A percentile compares a stretch with the other conserved stretches of the same genome.
phyloP scores from a whole-genome alignment of 2,888 invertebrate genomes.

The Neelides folsomi region DNA sequence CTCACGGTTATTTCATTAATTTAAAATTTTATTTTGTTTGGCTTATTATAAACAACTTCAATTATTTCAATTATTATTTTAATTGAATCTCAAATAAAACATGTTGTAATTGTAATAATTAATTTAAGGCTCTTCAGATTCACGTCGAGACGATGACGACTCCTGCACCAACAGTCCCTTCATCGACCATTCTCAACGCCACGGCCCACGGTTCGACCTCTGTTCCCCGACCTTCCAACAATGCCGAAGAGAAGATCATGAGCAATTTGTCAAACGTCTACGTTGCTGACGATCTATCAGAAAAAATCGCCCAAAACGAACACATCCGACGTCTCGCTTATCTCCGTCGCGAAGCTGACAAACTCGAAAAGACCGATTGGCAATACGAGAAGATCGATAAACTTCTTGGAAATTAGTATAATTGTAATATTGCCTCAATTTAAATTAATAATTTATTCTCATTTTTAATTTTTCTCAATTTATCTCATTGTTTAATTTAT shows the following conservation, averaged over 20 bases:
- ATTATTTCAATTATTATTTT: too few species aligned
- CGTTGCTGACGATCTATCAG: conserved; percentile 20
- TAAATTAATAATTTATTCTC: not conserved
- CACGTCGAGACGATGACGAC: too few species aligned
- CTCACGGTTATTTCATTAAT: too few species aligned
- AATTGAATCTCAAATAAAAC: too few species aligned
- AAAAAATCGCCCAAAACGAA: conserved; percentile 20
- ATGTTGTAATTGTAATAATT: too few species aligned
- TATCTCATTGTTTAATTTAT: not conserved
- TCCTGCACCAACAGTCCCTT: too few species aligned
- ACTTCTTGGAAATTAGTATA: conserved; percentile 23
- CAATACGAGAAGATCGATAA: conserved; percentile 31
- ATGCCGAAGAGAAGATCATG: conserved; percentile 23
- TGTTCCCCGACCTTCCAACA: too few species aligned
- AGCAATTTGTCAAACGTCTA: conserved; percentile 17
- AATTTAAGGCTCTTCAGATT: too few species aligned
- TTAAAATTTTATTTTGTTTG: too few species aligned
- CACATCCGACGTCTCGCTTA: conserved; percentile 23
- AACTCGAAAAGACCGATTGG: conserved; percentile 31
- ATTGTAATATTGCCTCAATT: not conserved
- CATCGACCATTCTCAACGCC: too few species aligned
- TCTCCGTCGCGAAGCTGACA: conserved; percentile 27
- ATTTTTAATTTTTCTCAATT: not conserved
- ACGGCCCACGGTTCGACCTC: too few species aligned
- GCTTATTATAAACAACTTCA: too few species aligned